Percentiles rank a stretch among this genome's conserved stretches.
Evolutionary conservation across 2,888 invertebrate species (phyloP).

Genomic region (Sesia bembeciformis): DNA sequence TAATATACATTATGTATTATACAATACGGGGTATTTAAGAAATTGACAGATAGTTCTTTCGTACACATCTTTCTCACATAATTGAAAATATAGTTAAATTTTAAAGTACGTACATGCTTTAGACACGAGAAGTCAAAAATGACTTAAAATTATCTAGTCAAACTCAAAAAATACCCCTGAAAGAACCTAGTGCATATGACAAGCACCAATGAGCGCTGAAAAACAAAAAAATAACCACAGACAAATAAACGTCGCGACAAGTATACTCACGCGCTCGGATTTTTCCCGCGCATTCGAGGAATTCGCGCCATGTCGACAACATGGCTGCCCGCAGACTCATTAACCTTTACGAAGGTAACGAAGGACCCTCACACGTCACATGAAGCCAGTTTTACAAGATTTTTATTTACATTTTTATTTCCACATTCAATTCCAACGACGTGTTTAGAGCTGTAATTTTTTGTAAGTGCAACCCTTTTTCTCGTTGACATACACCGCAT

Average conservation of each 20-base stretch:
- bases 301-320: neutral
- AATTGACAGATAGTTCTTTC: too few species aligned
- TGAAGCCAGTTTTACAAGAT: conserved; percentile 20
- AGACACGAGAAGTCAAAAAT: too few species aligned
- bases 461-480: neutral
- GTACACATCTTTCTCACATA: too few species aligned
- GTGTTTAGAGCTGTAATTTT: neutral
- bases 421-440: conserved; percentile 17
- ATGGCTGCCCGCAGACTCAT: conserved; percentile 6
- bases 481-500: too few species aligned
- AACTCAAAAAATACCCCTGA: too few species aligned
- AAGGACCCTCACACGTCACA: conserved; percentile 11
- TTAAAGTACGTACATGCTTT: too few species aligned
- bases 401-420: conserved; percentile 23
- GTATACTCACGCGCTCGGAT: neutral
- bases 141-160: too few species aligned
- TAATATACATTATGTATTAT: too few species aligned
- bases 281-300: neutral
- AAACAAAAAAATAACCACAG: neutral
- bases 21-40: too few species aligned
- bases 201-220: neutral
- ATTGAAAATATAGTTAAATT: too few species aligned
- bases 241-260: neutral
- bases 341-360: conserved; percentile 12
- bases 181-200: too few species aligned